Base-by-base conservation (phyloP, 2,888 invertebrate genomes). In the Hemithea aestivaria region DNA sequence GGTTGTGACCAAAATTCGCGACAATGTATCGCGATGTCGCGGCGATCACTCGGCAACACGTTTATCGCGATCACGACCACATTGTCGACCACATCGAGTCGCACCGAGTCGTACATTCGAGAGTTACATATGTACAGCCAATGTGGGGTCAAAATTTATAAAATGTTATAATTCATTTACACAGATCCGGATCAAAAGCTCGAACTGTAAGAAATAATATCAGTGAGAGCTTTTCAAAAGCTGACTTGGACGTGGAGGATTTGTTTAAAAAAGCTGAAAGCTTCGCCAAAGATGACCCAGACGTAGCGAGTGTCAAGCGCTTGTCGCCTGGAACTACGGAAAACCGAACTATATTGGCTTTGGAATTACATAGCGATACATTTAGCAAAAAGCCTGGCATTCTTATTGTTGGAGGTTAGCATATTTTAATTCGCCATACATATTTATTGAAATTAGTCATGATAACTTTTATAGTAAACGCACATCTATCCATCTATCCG, bases 371-470 rank as follows among this genome's bases (percentile, higher is more conserved):
- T 5, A 85, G 83, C 45, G 87, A 87, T 31, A 65, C 46, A 11
- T 62, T 66, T 11, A 75, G 67, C 40, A 73, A 55, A 25, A 87
- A 87, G 45, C 85, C 84, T 12, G 87, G 87, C 9, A 82, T 87
- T 48, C 70, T 85, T 6, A 57, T 87, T 7, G 56, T 85, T 41
- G 85, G 77, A 62, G 79, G 85, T 81, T 53, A 25, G 23, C n/a
- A 2, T 16, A n/a, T n/a, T n/a, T n/a, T 5, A 16, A 16, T 16
- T 16, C 16, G 5, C 16, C 16, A 16, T 16, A 16, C 16, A 16
- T 10, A 26, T 7, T 7, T 26, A 4, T 26, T 26, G 10, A 10
- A 7, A 10, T 26, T 6, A 9, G 26, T 26, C 7, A 9, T 27
- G 4, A 27, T 10, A 12, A 16, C 2, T n/a, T 11, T n/a, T n/a